phyloP scores from a whole-genome alignment of 2,113 vertebrate genomes.

The Balaeniceps rex region DNA sequence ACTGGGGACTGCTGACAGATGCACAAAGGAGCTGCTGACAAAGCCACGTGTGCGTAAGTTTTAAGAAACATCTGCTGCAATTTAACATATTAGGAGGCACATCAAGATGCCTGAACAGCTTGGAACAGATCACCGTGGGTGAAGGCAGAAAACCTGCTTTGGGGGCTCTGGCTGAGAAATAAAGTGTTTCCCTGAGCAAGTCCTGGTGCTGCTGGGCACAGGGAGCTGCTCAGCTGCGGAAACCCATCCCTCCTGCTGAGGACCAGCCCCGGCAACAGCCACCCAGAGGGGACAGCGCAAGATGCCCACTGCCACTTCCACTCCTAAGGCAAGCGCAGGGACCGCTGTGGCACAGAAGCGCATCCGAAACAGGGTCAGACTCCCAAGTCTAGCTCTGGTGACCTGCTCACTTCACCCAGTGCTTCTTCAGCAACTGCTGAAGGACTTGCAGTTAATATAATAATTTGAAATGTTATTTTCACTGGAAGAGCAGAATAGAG shows the following conservation, averaged over 20 bases:
- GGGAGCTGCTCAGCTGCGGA: background rate
- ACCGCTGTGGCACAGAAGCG: background rate
- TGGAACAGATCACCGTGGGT: background rate
- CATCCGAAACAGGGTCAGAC: background rate
- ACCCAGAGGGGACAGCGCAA: background rate
- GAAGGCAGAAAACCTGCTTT: background rate
- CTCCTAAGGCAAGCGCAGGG: fast-evolving
- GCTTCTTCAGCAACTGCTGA: background rate
- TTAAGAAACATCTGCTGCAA: background rate
- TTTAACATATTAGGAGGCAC: background rate
- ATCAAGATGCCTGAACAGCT: background rate
- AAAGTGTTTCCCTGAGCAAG: background rate
- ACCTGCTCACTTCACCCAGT: background rate
- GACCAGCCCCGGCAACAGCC: background rate
- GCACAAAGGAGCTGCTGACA: background rate
- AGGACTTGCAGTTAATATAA: background rate
- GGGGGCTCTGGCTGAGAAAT: background rate
- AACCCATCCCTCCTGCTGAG: background rate
- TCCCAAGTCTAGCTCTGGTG: background rate
- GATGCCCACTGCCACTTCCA: background rate
- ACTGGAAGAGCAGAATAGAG: background rate
- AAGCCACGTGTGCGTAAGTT: fast-evolving
- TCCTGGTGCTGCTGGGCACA: background rate
- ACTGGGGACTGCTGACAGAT: fast-evolving
- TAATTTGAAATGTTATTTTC: background rate